Evolutionary conservation across 2,888 invertebrate genomes (phyloP).

Genomic region (Phalangium opilio): DNA sequence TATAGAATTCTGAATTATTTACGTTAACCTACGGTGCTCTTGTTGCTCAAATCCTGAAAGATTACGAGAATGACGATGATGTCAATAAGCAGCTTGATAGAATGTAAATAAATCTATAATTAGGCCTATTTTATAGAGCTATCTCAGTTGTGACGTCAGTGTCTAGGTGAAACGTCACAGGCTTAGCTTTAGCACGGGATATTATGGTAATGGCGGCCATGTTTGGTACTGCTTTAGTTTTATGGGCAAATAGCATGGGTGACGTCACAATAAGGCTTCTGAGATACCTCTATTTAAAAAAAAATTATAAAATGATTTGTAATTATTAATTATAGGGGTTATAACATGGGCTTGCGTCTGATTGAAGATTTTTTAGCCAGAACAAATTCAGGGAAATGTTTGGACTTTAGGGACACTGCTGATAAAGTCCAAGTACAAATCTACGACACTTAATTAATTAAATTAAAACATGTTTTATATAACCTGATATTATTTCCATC

Average conservation of each 20-base stretch:
- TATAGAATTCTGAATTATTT: conserved; percentile 83
- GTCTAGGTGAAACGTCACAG: no score
- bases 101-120: conserved; percentile 34
- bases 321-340: conserved; percentile 46
- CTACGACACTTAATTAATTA: no score
- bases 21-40: conserved; percentile 95
- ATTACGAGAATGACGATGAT: conserved; percentile 90
- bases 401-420: conserved; percentile 91
- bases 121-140: no score
- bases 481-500: conserved; percentile 13
- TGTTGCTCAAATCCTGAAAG: conserved; percentile 90
- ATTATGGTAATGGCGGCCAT: no score
- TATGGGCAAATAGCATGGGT: no score
- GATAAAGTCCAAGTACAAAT: conserved; percentile 44
- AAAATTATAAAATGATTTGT: background rate
- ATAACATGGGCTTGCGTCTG: conserved; percentile 92
- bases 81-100: conserved; percentile 91
- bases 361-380: conserved; percentile 96
- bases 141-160: no score
- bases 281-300: background rate
- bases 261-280: no score
- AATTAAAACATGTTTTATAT: no score
- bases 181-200: no score
- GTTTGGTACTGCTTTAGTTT: no score
- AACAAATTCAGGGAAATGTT: conserved; percentile 71